These are phyloP conservation scores for Motacilla tschutschensis DNA, from an alignment of 2,113 vertebrate species.

Conservation along the genomic window DNA sequence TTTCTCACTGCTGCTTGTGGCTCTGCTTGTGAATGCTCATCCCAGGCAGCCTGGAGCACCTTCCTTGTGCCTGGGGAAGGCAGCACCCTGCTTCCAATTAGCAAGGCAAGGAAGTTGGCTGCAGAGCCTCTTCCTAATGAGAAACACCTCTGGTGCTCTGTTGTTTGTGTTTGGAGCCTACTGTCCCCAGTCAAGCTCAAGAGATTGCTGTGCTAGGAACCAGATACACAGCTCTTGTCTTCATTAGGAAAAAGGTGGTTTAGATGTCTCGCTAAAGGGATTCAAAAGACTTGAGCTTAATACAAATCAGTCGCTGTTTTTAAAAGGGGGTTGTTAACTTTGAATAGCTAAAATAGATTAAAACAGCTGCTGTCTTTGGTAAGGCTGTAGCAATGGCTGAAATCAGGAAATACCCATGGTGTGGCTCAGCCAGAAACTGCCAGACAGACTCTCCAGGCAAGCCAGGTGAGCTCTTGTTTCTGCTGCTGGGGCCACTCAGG, in stretches of 20 bases:
- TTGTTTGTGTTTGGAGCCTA: background rate
- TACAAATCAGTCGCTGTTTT: constrained; percentile 7
- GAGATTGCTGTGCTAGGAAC: background rate
- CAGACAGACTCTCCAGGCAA: background rate
- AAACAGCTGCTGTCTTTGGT: constrained; percentile 3
- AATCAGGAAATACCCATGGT: background rate
- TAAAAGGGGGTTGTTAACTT: background rate
- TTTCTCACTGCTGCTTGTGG: background rate
- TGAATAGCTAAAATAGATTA: background rate
- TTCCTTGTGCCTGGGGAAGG: background rate
- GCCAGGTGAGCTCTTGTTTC: background rate
- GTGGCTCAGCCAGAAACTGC: background rate
- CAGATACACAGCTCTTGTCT: background rate
- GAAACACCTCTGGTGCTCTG: background rate
- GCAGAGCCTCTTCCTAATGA: constrained; percentile 6
- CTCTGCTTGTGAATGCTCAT: background rate
- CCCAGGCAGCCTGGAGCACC: background rate
- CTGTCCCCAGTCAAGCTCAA: background rate
- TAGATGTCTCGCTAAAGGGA: background rate
- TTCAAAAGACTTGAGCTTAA: constrained; percentile 26
- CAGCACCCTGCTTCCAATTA: constrained; percentile 29
- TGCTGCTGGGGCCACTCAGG: background rate
- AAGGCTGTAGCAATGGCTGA: background rate
- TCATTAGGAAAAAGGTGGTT: constrained; percentile 20
- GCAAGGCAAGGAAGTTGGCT: background rate